phyloP scores from a whole-genome alignment of 2,797 vertebrate species.

The Cercopithecus hamlyni region DNA sequence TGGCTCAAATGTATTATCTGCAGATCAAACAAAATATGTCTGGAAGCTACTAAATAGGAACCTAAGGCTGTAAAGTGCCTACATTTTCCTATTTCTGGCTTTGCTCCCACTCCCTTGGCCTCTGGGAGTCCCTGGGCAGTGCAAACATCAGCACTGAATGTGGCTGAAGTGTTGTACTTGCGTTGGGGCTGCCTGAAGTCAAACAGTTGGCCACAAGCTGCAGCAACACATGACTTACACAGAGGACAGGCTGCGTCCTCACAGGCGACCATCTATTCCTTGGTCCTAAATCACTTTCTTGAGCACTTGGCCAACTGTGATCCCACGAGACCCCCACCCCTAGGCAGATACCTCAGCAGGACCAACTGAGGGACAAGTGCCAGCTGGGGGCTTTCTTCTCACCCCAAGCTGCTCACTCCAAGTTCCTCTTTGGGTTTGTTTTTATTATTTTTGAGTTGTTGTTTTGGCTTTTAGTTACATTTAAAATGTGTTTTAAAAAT shows the following conservation, averaged over 20 bases:
- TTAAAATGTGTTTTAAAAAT: constrained; percentile 42
- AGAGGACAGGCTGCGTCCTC: not conserved
- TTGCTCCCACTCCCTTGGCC: not conserved
- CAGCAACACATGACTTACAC: not conserved
- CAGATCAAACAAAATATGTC: not conserved
- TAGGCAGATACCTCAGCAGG: not conserved
- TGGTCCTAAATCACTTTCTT: not conserved
- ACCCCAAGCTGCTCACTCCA: not conserved
- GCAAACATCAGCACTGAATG: not conserved
- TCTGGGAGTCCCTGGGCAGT: too few relatives aligned
- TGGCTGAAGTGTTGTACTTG: not conserved
- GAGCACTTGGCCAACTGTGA: not conserved
- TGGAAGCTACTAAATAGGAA: not conserved
- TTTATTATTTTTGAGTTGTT: not conserved
- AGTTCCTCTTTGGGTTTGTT: not conserved
- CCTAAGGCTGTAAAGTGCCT: not conserved
- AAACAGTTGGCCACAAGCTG: not conserved
- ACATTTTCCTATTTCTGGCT: not conserved
- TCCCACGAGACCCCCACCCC: too few relatives aligned
- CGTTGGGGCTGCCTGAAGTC: not conserved
- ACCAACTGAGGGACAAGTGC: not conserved
- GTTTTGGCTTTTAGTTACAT: constrained; percentile 43
- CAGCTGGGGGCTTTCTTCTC: not conserved
- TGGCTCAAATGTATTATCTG: not conserved
- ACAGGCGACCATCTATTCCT: not conserved